These are phyloP conservation scores for Psilopsiagon aurifrons DNA, from an alignment of 2,113 vertebrate genomes.

Conservation along the genomic window DNA sequence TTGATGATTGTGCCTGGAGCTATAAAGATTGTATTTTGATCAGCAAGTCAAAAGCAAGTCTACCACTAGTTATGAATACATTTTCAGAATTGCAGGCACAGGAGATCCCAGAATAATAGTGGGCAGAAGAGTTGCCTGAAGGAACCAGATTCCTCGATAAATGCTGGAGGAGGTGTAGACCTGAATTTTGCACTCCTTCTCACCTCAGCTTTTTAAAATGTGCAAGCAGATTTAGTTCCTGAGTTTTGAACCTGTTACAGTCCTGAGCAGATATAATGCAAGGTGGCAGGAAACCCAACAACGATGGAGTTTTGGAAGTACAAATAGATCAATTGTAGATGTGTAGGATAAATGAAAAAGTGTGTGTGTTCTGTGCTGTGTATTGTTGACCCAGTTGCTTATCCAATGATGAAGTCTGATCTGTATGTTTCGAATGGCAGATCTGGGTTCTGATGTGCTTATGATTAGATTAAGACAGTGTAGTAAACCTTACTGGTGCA, in stretches of 20 bases:
- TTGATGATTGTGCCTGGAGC: conserved; percentile 52
- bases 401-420: conserved; percentile 30
- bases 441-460: conserved; percentile 64
- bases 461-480: conserved; percentile 56
- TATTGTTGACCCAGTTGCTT: conserved; percentile 33
- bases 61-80: conserved; percentile 47
- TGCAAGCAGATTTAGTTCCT: background rate
- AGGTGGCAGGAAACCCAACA: background rate
- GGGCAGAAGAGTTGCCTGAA: conserved; percentile 23
- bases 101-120: conserved; percentile 44
- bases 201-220: background rate
- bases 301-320: background rate
- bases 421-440: conserved; percentile 32
- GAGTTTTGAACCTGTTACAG: conserved; percentile 13
- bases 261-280: background rate
- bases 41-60: conserved; percentile 55
- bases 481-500: conserved; percentile 60
- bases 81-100: conserved; percentile 25
- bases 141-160: background rate
- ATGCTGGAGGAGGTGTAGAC: background rate
- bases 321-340: background rate
- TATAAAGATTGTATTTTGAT: conserved; percentile 61
- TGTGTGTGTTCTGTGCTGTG: background rate
- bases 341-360: background rate
- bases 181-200: background rate